Conservation (phyloP, 1,140 invertebrate genomes). For the Drosophila virilis region DNA sequence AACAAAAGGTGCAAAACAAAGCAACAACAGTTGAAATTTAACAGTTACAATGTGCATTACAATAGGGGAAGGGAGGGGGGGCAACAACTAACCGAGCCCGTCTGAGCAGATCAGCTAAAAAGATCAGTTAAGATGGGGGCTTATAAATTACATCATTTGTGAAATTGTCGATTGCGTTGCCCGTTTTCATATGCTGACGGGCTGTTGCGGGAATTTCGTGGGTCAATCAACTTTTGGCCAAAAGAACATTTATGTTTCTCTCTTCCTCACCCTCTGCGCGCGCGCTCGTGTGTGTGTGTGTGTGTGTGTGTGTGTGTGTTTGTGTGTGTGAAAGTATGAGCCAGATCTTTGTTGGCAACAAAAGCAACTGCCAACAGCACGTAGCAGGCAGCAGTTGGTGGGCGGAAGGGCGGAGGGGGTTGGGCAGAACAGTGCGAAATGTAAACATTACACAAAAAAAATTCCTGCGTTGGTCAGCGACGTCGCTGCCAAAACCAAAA, state of each 20-base stretch:
- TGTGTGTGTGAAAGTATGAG: slow-evolving; percentile 46
- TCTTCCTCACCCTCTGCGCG: slow-evolving; percentile 5
- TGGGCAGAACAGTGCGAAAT: slow-evolving; percentile 60
- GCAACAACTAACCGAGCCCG: not conserved
- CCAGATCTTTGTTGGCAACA: slow-evolving; percentile 78
- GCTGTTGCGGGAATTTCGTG: slow-evolving; percentile 52
- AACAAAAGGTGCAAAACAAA: slow-evolving; percentile 4
- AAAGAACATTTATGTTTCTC: slow-evolving; percentile 49
- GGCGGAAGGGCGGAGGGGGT: not conserved
- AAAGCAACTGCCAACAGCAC: slow-evolving; percentile 62
- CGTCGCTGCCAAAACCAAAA: too few species aligned
- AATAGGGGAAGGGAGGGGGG: not conserved
- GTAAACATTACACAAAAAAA: slow-evolving; percentile 75
- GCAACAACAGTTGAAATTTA: not conserved
- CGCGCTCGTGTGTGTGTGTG: not conserved
- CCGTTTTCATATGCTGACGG: slow-evolving; percentile 51
- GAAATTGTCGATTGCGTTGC: slow-evolving; percentile 27
- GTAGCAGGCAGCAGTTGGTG: slow-evolving; percentile 22
- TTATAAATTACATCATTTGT: slow-evolving; percentile 55
- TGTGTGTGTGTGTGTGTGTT: not conserved
- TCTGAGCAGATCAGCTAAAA: not conserved
- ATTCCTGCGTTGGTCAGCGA: slow-evolving; percentile 57
- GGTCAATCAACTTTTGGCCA: slow-evolving; percentile 76
- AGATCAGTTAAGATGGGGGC: slow-evolving; percentile 18
- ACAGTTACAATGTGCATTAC: slow-evolving; percentile 20